Conservation (phyloP, 1,140 invertebrate genomes). For the Conus betulinus region DNA sequence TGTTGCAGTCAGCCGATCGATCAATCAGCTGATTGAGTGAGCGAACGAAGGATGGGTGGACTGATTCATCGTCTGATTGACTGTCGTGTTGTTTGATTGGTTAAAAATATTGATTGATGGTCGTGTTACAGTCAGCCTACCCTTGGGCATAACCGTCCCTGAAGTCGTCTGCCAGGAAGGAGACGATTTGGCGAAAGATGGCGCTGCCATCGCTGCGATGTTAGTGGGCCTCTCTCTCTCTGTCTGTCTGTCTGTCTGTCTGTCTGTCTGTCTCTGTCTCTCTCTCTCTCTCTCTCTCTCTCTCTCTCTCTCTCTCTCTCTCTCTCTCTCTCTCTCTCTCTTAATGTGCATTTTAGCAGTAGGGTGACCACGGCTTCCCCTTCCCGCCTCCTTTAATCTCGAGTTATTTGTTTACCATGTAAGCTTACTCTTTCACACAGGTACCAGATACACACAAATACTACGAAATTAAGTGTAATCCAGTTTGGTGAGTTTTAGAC, state of each 20-base stretch:
- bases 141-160: constrained; percentile 19
- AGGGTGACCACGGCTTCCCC: too few relatives aligned
- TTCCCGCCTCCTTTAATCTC: too few relatives aligned
- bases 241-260: not conserved
- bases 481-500: too few relatives aligned
- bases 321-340: constrained; percentile 16
- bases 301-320: not conserved
- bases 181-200: not conserved
- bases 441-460: too few relatives aligned
- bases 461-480: too few relatives aligned
- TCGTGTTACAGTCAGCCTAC: constrained; percentile 15
- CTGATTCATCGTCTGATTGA: too few relatives aligned
- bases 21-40: too few relatives aligned
- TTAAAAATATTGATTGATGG: not conserved
- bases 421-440: too few relatives aligned
- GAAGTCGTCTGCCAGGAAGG: constrained; percentile 3
- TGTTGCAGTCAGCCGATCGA: too few relatives aligned
- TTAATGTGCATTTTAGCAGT: too few relatives aligned
- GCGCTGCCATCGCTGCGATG: constrained; percentile 2
- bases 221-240: not conserved
- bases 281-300: not conserved
- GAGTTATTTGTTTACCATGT: too few relatives aligned
- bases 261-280: not conserved
- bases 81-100: not conserved
- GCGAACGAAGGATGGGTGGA: too few relatives aligned